Base-by-base conservation (phyloP, 37 sponge, comb jelly and placozoan species). In the Agelas oroides region DNA sequence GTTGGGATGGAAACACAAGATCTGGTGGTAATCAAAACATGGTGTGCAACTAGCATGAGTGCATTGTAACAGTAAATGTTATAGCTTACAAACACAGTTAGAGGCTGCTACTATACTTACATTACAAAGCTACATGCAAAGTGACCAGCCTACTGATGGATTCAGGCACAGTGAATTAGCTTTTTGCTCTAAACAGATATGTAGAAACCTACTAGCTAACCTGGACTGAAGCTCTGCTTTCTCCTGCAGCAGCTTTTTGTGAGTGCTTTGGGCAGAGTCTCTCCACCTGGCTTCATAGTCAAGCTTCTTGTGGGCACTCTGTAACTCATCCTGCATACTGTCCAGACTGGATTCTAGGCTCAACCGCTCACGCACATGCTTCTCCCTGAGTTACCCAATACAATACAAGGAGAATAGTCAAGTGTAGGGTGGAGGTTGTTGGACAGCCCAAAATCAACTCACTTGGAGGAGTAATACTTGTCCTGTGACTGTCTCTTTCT, bases 231-330 rank as follows among this genome's bases (percentile, higher is more conserved):
- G 75, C 36, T 84, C 53, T 18, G 77, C n/a, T 34, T 84, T 84
- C 23, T 84, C 90, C 24, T 78, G 53, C 59, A 89, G 28, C 69
- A 83, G 74, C 37, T 61, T 28, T 40, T 53, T 76, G 78, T 89
- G 85, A 2, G 34, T 60, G 33, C 23, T 24, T 1, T 76, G 73
- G 11, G 80, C 80, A 11, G 38, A 68, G 32, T 73, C 68, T 53
- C 68, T 78, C 90, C 84, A 89, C 68, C 55, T 75, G 12, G 2
- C 24, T 75, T 89, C 90, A 19, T 20, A 36, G 19, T 71, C 80
- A 2, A 89, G 85, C 65, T 64, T 53, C 39, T 25, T 64, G 32
- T 79, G 59, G 15, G 80, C 55, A 62, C 72, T 77, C 28, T n/a
- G 30, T 14, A 89, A 80, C 40, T 89, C 69, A 21, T 70, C 53